Percentiles rank a stretch among this genome's conserved stretches.
phyloP scores from a whole-genome alignment of 2,797 vertebrate genomes.

The Scolopax rusticola region DNA sequence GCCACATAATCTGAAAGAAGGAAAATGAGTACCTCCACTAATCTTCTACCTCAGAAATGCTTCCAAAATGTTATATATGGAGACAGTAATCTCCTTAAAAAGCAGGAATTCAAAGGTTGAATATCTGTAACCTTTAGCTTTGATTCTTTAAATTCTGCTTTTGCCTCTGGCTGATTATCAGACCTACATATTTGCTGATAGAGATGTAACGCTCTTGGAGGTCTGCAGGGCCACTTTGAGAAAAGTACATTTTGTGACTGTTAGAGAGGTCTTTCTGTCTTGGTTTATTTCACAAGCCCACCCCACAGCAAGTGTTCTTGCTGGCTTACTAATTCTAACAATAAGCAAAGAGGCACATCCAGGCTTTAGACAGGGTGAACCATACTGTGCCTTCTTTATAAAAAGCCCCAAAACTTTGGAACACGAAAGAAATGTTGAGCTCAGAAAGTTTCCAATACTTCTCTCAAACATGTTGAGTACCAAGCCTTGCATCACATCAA shows the following conservation, averaged over 20 bases:
- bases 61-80: not conserved
- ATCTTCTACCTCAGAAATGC: slow-evolving; percentile 4
- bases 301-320: not conserved
- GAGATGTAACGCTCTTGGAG: slow-evolving; percentile 14
- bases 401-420: not conserved
- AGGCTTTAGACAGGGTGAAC: not conserved
- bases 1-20: slow-evolving; percentile 26
- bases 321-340: not conserved
- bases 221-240: not conserved
- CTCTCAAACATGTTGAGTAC: not conserved
- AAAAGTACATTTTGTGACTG: not conserved
- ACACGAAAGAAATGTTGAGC: not conserved
- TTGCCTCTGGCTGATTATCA: slow-evolving; percentile 52
- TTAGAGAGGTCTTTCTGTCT: slow-evolving; percentile 9
- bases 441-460: not conserved
- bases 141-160: slow-evolving; percentile 53
- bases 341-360: not conserved
- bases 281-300: not conserved
- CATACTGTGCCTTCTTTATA: not conserved
- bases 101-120: not conserved
- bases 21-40: not conserved
- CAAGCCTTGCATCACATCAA: not conserved
- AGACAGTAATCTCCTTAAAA: slow-evolving; percentile 40
- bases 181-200: slow-evolving; percentile 5
- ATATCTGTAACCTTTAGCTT: slow-evolving; percentile 39